Evolutionary conservation across 2,888 invertebrate genomes (phyloP).

Genomic region (Byasa hedistus): DNA sequence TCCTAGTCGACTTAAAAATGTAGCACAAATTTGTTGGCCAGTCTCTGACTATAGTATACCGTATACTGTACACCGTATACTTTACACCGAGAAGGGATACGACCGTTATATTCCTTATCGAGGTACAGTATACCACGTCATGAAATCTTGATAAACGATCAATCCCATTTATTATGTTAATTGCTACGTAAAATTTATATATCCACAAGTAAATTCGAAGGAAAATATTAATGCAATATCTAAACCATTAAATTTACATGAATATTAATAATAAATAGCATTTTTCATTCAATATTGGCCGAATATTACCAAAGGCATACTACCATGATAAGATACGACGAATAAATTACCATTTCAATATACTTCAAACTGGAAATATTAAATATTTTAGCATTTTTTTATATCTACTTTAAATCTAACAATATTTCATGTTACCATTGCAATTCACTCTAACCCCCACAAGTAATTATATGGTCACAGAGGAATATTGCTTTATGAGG

Average conservation of each 20-base stretch:
- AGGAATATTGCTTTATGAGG: not conserved
- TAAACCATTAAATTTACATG: too few relatives aligned
- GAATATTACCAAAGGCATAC: too few relatives aligned
- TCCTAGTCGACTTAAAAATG: not conserved
- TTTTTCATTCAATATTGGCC: too few relatives aligned
- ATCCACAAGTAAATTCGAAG: not conserved
- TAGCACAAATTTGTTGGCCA: not conserved
- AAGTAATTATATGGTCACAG: not conserved
- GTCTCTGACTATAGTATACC: not conserved
- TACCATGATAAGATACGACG: too few relatives aligned
- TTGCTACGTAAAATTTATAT: not conserved
- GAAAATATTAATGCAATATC: not conserved
- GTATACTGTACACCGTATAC: not conserved
- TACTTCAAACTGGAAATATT: too few relatives aligned
- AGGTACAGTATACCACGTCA: not conserved
- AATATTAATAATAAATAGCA: too few relatives aligned
- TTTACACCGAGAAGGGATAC: not conserved
- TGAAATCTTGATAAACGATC: not conserved
- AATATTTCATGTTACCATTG: not conserved
- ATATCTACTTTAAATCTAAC: too few relatives aligned
- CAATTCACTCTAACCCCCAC: not conserved
- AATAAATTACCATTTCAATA: too few relatives aligned
- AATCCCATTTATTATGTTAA: not conserved
- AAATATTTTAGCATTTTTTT: too few relatives aligned
- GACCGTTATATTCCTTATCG: not conserved